Conservation (phyloP, 2,113 vertebrate species). For the Paracyprichromis sp. region DNA sequence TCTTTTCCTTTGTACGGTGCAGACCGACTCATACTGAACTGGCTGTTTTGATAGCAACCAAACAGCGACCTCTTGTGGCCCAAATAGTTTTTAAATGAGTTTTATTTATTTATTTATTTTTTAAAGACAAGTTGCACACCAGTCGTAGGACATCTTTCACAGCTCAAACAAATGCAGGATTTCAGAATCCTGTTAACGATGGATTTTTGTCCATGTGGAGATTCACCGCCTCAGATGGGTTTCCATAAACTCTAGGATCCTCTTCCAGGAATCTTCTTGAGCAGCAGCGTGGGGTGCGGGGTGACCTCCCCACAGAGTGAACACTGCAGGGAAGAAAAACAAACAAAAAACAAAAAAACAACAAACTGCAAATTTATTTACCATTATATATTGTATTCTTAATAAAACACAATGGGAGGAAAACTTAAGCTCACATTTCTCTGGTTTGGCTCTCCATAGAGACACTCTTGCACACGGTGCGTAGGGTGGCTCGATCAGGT, state of each 20-base stretch:
- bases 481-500: constrained; percentile 70
- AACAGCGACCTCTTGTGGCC: neutral
- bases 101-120: neutral
- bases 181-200: neutral
- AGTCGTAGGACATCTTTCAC: neutral
- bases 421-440: constrained; percentile 33
- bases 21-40: too few relatives aligned
- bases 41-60: neutral
- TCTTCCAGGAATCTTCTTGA: constrained; percentile 66
- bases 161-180: neutral
- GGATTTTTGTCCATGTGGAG: neutral
- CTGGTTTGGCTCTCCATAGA: constrained; percentile 35
- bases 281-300: constrained; percentile 48
- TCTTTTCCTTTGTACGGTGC: neutral
- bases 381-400: neutral
- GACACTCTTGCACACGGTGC: constrained; percentile 15
- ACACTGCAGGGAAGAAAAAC: constrained; percentile 21
- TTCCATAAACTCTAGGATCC: constrained; percentile 50
- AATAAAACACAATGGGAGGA: neutral
- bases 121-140: neutral
- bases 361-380: neutral
- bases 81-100: neutral
- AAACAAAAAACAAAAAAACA: neutral
- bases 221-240: constrained; percentile 15
- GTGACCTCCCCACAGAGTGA: constrained; percentile 57